Evolutionary conservation across 2,797 vertebrate species (phyloP), one percentile per base, ranked within the genome.

Genomic region (Gymnothorax reevesii): DNA sequence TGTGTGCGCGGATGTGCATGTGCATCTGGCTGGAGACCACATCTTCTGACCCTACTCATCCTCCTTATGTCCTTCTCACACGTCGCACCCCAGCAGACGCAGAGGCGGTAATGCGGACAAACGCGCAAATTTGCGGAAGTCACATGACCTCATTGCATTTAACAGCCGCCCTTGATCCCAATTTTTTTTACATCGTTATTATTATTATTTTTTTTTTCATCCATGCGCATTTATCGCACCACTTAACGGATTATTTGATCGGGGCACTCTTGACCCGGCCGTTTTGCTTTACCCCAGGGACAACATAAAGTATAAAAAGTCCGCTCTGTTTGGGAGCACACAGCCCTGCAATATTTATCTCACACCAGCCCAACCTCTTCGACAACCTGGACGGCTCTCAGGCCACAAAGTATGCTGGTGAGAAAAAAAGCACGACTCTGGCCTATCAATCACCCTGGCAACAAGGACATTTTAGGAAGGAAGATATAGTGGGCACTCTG

Each of bases 1-100:
- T 84, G 52, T 49, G 66, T 54, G 71, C 85, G 84, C 77, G 80
- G 69, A 55, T 59, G 83, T 85, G 87, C 12, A 57, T 69, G 62
- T 69, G 83, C 6, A 62, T 15, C 60, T 4, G 60, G 60, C 60
- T 62, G 12, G 10, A 62, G 12, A 62, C 57, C 20, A 5, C 60
- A 62, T 13, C 60, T 62, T 13, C 60, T 13, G 20, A 1, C 60
- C 33, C 33, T 42, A 42, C 33, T 42, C 2, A 15, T 49, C 13
- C 17, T 15, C 7, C 22, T 5, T 17, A 3, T 49, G 54, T 20
- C 42, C 13, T 42, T 62, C 57, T 13, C 57, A 59, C 57, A 59
- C 13, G 57, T 9, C 9, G 57, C 57, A 25, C 20, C 52, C 80
- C 8, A 22, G 3, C 52, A 55, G 22, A 7, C 49, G 13, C 73